These are phyloP conservation scores for Hyla sarda DNA, from an alignment of 2,113 vertebrate species.

Conservation along the genomic window DNA sequence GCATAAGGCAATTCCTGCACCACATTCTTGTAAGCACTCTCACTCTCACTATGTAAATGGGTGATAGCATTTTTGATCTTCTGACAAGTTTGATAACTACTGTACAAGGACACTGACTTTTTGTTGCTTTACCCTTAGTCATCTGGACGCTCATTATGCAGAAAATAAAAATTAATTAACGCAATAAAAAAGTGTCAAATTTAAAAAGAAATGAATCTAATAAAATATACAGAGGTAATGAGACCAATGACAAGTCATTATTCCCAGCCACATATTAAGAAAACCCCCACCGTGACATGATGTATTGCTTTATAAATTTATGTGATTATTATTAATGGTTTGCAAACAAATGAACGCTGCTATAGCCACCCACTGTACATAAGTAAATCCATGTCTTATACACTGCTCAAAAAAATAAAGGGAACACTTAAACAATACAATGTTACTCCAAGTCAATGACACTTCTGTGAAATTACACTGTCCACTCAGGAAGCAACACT, in stretches of 20 bases:
- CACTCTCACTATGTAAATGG: too few relatives aligned
- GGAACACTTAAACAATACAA: too few relatives aligned
- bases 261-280: not conserved
- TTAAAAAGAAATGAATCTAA: not conserved
- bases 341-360: not conserved
- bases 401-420: too few relatives aligned
- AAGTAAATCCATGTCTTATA: not conserved
- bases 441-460: too few relatives aligned
- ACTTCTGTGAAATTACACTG: too few relatives aligned
- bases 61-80: too few relatives aligned
- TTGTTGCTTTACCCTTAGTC: not conserved
- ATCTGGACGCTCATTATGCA: not conserved
- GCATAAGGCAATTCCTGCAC: too few relatives aligned
- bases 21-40: too few relatives aligned
- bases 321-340: not conserved
- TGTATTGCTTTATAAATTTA: not conserved
- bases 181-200: constrained; percentile 3
- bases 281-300: not conserved
- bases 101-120: not conserved
- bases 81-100: not conserved
- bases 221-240: not conserved
- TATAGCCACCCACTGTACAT: not conserved
- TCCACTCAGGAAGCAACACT: too few relatives aligned
- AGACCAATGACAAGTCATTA: not conserved
- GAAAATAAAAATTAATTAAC: not conserved